Evolutionary conservation across 2,113 vertebrate genomes (phyloP).

Genomic region (Pleuronectes platessa): DNA sequence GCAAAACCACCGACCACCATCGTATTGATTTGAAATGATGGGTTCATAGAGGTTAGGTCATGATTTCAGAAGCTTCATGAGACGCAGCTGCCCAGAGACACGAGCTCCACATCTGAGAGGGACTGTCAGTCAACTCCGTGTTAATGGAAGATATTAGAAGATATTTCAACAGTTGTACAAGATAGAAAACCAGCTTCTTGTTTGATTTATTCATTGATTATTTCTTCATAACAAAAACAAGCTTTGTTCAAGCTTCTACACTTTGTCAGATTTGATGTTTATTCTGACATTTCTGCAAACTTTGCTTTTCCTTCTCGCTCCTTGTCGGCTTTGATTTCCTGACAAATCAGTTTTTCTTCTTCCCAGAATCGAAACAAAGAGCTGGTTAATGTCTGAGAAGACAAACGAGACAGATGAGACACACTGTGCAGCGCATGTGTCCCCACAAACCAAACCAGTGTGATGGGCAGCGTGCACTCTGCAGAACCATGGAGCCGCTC

Average conservation of each 20-base stretch:
- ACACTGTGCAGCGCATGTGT: background rate
- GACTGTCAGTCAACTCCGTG: background rate
- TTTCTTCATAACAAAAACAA: background rate
- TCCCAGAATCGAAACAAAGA: background rate
- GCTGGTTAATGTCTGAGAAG: background rate
- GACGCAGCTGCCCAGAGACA: background rate
- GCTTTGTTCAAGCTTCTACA: background rate
- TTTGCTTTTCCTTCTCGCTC: too few species aligned
- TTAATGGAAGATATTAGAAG: background rate
- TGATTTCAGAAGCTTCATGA: background rate
- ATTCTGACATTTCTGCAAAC: too few species aligned
- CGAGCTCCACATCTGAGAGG: too few species aligned
- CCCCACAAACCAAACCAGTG: constrained; percentile 8
- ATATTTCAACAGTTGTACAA: background rate
- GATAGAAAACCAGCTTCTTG: background rate
- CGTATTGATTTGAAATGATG: constrained; percentile 27
- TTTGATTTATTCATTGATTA: background rate
- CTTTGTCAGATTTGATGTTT: background rate
- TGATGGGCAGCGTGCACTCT: constrained; percentile 2
- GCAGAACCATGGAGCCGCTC: constrained; percentile 75
- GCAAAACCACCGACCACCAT: constrained; percentile 9
- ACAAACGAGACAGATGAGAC: background rate
- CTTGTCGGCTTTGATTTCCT: background rate
- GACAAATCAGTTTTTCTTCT: background rate
- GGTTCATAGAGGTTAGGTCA: constrained; percentile 3